Evolutionary conservation across 2,888 invertebrate species (phyloP).

Genomic region (Melanostoma scalare): DNA sequence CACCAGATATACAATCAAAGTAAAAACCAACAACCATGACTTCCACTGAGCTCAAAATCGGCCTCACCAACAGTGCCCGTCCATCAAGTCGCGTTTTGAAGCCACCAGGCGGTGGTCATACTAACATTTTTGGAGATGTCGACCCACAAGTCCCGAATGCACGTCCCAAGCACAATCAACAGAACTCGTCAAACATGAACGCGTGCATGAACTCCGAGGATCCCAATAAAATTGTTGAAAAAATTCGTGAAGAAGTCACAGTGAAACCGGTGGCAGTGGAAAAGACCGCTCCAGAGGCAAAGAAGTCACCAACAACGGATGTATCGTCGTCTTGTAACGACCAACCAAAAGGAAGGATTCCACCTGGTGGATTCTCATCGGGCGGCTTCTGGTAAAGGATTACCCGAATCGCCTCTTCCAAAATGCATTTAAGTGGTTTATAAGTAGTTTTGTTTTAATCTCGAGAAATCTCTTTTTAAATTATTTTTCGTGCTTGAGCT

Average conservation of each 20-base stretch:
- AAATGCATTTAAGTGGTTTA: constrained; percentile 52
- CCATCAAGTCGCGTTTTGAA: constrained; percentile 86
- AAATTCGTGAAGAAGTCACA: constrained; percentile 77
- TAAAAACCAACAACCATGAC: constrained; percentile 75
- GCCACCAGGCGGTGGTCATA: constrained; percentile 88
- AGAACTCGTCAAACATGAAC: constrained; percentile 82
- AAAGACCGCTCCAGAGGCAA: constrained; percentile 42
- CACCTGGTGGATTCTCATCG: constrained; percentile 87
- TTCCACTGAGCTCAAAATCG: constrained; percentile 84
- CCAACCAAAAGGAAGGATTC: constrained; percentile 84
- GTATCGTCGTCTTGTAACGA: constrained; percentile 74
- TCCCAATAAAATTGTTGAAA: constrained; percentile 79
- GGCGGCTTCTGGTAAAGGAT: constrained; percentile 85
- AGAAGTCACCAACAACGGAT: constrained; percentile 55
- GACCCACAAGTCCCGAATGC: constrained; percentile 83
- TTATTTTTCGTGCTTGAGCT: constrained; percentile 28
- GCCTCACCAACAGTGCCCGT: constrained; percentile 82
- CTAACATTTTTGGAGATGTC: constrained; percentile 85
- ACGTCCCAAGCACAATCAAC: constrained; percentile 83
- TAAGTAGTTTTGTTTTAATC: constrained; percentile 31
- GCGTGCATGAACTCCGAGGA: constrained; percentile 82
- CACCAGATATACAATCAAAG: not conserved
- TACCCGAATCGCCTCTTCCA: constrained; percentile 20
- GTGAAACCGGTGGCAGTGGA: constrained; percentile 67
- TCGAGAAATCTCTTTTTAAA: constrained; percentile 22